These are phyloP conservation scores for Cheilosia scutellata DNA, from an alignment of 2,888 invertebrate genomes.

Conservation along the genomic window DNA sequence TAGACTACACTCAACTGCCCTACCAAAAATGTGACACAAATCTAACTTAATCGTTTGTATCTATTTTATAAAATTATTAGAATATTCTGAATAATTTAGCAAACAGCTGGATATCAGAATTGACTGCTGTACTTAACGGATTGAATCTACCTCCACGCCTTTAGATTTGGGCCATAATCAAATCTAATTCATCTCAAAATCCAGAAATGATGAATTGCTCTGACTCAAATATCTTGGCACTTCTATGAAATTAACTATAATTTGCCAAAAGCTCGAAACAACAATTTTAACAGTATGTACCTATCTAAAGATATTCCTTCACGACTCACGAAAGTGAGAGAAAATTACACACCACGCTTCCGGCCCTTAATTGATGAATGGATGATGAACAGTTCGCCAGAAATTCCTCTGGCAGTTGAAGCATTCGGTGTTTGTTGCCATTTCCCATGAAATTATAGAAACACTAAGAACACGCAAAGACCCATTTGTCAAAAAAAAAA, in stretches of 20 bases:
- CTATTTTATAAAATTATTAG: too few species aligned
- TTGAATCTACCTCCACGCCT: not conserved
- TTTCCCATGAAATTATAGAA: constrained; percentile 34
- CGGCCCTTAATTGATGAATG: constrained; percentile 52
- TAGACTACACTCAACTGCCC: too few species aligned
- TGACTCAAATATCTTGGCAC: constrained; percentile 21
- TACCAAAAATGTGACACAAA: too few species aligned
- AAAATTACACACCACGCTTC: constrained; percentile 47
- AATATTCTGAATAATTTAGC: not conserved
- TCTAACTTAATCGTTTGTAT: too few species aligned
- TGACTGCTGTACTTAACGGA: not conserved
- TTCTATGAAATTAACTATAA: constrained; percentile 28
- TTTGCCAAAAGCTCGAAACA: constrained; percentile 11
- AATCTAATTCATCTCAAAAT: not conserved
- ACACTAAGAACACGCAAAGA: constrained; percentile 25
- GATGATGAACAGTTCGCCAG: constrained; percentile 3
- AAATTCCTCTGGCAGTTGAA: constrained; percentile 6
- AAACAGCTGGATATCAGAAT: not conserved
- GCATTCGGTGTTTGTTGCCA: constrained; percentile 6
- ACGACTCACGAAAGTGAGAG: not conserved
- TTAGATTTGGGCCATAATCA: not conserved
- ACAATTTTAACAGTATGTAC: constrained; percentile 9
- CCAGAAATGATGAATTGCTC: constrained; percentile 39
- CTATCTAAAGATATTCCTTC: not conserved
- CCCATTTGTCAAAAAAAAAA: constrained; percentile 13